These are phyloP conservation scores for Tychaedon coryphoeus DNA, from an alignment of 2,113 vertebrate genomes.

Conservation along the genomic window DNA sequence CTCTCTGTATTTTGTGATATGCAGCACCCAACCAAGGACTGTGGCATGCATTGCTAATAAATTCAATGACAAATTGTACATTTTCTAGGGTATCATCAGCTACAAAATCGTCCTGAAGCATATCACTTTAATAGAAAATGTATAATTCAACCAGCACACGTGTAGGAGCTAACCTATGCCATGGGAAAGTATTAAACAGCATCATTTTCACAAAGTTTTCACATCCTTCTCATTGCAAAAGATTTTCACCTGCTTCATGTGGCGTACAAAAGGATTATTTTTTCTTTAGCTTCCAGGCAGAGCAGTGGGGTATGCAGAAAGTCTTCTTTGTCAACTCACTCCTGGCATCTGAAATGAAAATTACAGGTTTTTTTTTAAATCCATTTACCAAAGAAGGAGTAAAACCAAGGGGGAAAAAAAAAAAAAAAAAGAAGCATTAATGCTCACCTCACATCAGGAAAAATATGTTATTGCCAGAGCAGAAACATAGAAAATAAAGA, in stretches of 20 bases:
- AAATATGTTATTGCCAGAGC: background rate
- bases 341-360: slow-evolving; percentile 14
- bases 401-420: background rate
- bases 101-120: background rate
- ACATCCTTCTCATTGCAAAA: background rate
- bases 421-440: background rate
- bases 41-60: background rate
- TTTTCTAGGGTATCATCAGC: background rate
- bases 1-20: background rate
- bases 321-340: background rate
- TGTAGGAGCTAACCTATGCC: background rate
- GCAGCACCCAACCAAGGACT: background rate
- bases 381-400: background rate
- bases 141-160: background rate
- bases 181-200: background rate
- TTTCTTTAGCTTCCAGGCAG: slow-evolving; percentile 26
- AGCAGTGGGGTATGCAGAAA: slow-evolving; percentile 17
- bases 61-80: background rate
- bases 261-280: background rate
- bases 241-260: background rate
- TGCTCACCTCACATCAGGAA: background rate
- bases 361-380: background rate
- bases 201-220: slow-evolving; percentile 26
- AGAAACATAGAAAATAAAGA: background rate
- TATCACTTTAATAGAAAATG: background rate